Conservation (phyloP, 2,113 vertebrate genomes). For the Verasper variegatus region DNA sequence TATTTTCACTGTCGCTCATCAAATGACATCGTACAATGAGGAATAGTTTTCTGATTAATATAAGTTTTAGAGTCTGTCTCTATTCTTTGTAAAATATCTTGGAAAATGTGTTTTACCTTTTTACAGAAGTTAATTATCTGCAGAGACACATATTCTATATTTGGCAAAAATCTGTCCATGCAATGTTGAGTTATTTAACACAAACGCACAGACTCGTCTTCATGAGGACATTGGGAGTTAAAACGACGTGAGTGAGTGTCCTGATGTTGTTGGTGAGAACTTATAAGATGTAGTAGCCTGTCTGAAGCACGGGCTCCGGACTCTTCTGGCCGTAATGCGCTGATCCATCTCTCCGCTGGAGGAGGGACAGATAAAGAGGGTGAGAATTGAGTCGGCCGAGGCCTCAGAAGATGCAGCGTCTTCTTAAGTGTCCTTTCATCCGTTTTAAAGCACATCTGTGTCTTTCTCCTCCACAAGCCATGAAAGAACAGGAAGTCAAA, state of each 20-base stretch:
- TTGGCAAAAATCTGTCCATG: too few species aligned
- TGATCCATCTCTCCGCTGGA: constrained; percentile 42
- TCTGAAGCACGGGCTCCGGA: constrained; percentile 14
- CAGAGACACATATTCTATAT: too few species aligned
- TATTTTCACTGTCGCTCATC: too few species aligned
- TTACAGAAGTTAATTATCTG: too few species aligned
- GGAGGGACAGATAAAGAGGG: constrained; percentile 19
- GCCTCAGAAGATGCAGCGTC: constrained; percentile 13
- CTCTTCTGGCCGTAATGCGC: constrained; percentile 20
- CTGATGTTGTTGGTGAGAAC: background rate
- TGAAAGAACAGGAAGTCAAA: background rate
- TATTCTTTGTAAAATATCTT: too few species aligned
- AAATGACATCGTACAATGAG: too few species aligned
- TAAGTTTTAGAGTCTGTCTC: too few species aligned
- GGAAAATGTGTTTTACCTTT: too few species aligned
- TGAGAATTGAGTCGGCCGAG: background rate
- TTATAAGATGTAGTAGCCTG: constrained; percentile 13
- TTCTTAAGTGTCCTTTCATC: constrained; percentile 13
- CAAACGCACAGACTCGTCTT: too few species aligned
- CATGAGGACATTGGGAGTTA: background rate
- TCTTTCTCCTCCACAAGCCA: background rate
- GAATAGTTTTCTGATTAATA: too few species aligned
- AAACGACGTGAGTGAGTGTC: background rate
- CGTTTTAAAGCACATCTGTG: constrained; percentile 14
- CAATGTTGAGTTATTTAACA: too few species aligned